Conservation (phyloP, 2,888 invertebrate genomes). For the Coenonympha arcania region DNA sequence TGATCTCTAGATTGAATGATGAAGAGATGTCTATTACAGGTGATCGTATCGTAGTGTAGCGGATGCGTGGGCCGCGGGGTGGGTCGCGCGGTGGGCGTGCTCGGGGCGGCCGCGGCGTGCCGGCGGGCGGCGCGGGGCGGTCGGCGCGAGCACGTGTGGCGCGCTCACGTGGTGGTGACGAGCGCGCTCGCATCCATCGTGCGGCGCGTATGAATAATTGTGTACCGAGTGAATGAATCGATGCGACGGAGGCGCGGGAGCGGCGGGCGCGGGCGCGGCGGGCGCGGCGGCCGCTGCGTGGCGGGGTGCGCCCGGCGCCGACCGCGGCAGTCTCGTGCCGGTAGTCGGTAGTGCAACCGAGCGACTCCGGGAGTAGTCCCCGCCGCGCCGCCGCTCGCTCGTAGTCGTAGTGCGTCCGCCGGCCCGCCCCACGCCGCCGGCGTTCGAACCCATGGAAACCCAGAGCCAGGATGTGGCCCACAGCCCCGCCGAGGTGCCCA, state of each 20-base stretch:
- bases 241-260: conserved; percentile 56
- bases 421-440: conserved; percentile 61
- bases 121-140: conserved; percentile 41
- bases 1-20: too few species aligned
- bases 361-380: conserved; percentile 77
- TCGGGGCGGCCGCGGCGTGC: conserved; percentile 37
- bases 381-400: conserved; percentile 72
- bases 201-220: conserved; percentile 71
- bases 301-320: conserved; percentile 44
- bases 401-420: conserved; percentile 75
- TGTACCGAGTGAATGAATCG: conserved; percentile 72
- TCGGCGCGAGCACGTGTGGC: conserved; percentile 63
- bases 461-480: conserved; percentile 86
- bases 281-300: conserved; percentile 56
- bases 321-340: conserved; percentile 79
- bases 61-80: conserved; percentile 16
- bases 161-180: conserved; percentile 66
- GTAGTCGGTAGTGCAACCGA: conserved; percentile 80
- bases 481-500: conserved; percentile 92
- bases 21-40: too few species aligned
- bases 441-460: conserved; percentile 78
- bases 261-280: conserved; percentile 45
- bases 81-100: conserved; percentile 41
- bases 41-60: too few species aligned
- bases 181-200: conserved; percentile 57